Evolutionary conservation across 2,888 invertebrate genomes (phyloP).

Genomic region (Epiblema foenella): DNA sequence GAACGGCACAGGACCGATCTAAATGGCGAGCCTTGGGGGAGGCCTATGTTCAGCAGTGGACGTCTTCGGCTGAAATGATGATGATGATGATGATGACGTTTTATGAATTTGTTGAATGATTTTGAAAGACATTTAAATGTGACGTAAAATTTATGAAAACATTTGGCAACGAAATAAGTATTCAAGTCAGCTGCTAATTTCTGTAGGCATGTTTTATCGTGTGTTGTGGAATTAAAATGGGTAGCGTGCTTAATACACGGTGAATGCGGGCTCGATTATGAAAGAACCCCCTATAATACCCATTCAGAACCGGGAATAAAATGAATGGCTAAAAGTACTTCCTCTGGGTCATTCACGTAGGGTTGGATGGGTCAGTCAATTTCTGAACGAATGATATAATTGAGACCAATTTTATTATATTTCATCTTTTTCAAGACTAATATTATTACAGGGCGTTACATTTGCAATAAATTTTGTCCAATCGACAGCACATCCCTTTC

Average conservation of each 20-base stretch:
- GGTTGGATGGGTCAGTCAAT: conserved; percentile 18
- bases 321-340: conserved; percentile 49
- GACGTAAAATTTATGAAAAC: not conserved
- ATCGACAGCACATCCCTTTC: too few relatives aligned
- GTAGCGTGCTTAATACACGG: conserved; percentile 55
- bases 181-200: not conserved
- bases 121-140: not conserved
- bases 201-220: not conserved
- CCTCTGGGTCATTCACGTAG: conserved; percentile 5
- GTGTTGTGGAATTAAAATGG: too few relatives aligned
- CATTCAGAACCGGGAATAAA: conserved; percentile 45
- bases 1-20: too few relatives aligned
- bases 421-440: too few relatives aligned
- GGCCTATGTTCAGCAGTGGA: too few relatives aligned
- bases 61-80: too few relatives aligned
- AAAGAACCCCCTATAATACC: conserved; percentile 52
- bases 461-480: too few relatives aligned
- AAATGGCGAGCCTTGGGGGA: too few relatives aligned
- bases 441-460: too few relatives aligned
- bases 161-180: not conserved
- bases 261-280: conserved; percentile 53
- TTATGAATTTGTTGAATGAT: too few relatives aligned
- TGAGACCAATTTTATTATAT: not conserved
- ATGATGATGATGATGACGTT: too few relatives aligned
- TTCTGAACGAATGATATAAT: conserved; percentile 7